Conservation (phyloP, 2,888 invertebrate genomes). For the Cantharis nigra region DNA sequence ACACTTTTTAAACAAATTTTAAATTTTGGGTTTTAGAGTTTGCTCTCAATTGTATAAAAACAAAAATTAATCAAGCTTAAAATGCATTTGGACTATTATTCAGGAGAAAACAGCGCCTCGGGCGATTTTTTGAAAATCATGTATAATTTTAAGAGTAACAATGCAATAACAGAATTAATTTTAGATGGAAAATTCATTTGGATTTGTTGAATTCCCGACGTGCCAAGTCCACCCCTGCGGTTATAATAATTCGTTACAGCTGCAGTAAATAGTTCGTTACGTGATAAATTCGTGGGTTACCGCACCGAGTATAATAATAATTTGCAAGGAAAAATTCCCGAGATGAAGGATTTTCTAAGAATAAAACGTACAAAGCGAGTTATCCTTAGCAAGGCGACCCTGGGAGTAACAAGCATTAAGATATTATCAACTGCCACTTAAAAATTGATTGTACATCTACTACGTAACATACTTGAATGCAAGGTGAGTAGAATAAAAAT, state of each 20-base stretch:
- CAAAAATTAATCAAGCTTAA: too few relatives aligned
- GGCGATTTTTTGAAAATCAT: not conserved
- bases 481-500: not conserved
- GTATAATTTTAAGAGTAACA: too few relatives aligned
- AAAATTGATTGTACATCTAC: conserved; percentile 9
- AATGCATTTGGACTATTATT: too few relatives aligned
- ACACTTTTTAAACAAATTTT: too few relatives aligned
- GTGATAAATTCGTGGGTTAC: not conserved
- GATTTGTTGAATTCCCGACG: not conserved
- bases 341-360: conserved; percentile 15
- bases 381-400: conserved; percentile 13
- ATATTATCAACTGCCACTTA: conserved; percentile 17
- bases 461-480: conserved; percentile 8
- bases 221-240: not conserved
- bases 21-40: too few relatives aligned
- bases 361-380: conserved; percentile 11
- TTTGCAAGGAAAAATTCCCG: conserved; percentile 8
- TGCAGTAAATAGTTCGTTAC: not conserved
- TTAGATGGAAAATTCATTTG: too few relatives aligned
- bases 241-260: not conserved
- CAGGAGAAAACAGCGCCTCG: too few relatives aligned
- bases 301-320: conserved; percentile 6
- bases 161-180: too few relatives aligned
- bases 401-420: conserved; percentile 9
- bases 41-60: too few relatives aligned